Base-by-base conservation (phyloP, 2,113 vertebrate species). In the Acinonyx jubatus region DNA sequence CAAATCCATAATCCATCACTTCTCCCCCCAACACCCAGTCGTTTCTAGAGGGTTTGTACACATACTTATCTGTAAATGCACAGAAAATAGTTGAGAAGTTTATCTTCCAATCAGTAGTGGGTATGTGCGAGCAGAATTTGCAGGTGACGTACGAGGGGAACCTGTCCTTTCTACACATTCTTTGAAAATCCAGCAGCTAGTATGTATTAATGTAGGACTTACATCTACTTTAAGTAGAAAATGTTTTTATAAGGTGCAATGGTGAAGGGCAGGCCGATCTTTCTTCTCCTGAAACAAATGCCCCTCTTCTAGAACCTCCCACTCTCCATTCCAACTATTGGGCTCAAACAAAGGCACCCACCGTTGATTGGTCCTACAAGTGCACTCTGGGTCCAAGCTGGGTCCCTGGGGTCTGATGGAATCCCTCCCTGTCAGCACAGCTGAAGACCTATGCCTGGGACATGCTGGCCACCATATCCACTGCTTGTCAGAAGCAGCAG, bases 381-480 rank as follows among this genome's bases (percentile, higher is more conserved):
- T 61, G 23, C 11, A 27, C 7, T 21, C 15, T 10, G 41, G 68
- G 7, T 15, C 38, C 55, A 25, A 38, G 57, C 13, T n/a, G 15
- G 45, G 91, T 31, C 12, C 57, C 13, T 12, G 8, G 25, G 66
- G 81, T 7, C 33, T 21, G 12, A 61, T 1, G 33, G 38, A 36
- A 31, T 31, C 41, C 31, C 41, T 50, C 57, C 69, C 45, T 0
- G 1, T 38, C 0, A 0, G 71, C 33, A 66, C 6, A 66, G 57
- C 12, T 10, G 7, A 5, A 7, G 1, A 23, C 25, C 12, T 23
- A 7, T 23, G 69, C 33, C 57, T 52, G 45, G 69, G 33, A 33
- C 25, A 5, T 0, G 1, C 50, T 0, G 81, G 33, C 55, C 1
- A 6, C 11, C 9, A 0, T 15, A 4, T 4, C 7, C 23, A 16